Conservation (phyloP, 92 coral and sea anemone species). For the Epizoanthus rinbou region DNA sequence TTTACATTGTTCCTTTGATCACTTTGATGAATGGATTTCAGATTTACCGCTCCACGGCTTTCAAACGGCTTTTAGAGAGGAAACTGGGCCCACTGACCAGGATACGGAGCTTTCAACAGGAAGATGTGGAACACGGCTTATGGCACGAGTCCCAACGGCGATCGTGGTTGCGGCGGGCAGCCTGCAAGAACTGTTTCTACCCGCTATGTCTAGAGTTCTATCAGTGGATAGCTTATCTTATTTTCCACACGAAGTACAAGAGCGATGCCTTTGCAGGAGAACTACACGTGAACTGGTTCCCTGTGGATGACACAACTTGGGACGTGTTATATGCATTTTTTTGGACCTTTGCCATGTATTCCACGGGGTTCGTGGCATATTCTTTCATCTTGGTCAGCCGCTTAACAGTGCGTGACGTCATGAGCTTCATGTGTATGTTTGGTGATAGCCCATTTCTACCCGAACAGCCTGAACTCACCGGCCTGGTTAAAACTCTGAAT, state of each 20-base stretch:
- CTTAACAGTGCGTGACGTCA: conserved; percentile 77
- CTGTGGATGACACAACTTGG: conserved; percentile 56
- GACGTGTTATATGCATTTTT: conserved; percentile 68
- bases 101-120: conserved; percentile 49
- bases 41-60: conserved; percentile 72
- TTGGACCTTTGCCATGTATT: conserved; percentile 85
- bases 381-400: conserved; percentile 84
- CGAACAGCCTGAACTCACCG: conserved; percentile 39
- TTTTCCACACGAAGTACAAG: conserved; percentile 53
- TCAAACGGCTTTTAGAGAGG: conserved; percentile 66
- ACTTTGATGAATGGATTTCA: conserved; percentile 73
- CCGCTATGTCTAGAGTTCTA: conserved; percentile 78
- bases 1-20: conserved; percentile 80
- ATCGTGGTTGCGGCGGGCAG: conserved; percentile 73
- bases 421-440: conserved; percentile 81
- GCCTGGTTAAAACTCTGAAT: conserved; percentile 43
- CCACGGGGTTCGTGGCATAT: conserved; percentile 79
- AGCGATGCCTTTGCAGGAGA: conserved; percentile 72
- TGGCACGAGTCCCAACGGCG: conserved; percentile 77
- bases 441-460: conserved; percentile 86
- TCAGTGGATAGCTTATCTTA: conserved; percentile 81
- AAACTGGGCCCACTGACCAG: conserved; percentile 54
- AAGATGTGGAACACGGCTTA: conserved; percentile 47
- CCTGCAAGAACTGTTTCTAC: conserved; percentile 81
- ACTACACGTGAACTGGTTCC: conserved; percentile 42